A percentile compares a stretch with the other conserved stretches of the same genome.
Conservation (phyloP, 1,140 invertebrate genomes). For the Bombus difficillimus region DNA sequence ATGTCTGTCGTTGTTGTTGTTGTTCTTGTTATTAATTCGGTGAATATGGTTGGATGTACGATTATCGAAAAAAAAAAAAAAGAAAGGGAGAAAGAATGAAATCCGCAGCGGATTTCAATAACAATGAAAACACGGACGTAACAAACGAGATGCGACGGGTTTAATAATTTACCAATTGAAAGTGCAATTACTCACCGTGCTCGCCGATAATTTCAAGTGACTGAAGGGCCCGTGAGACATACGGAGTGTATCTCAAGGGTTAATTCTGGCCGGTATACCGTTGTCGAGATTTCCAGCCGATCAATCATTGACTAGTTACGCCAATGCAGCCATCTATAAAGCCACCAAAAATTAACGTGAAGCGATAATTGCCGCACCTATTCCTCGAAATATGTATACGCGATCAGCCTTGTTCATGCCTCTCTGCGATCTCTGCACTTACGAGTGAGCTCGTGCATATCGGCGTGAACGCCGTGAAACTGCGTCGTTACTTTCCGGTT, state of each 20-base stretch:
- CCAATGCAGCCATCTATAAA: conserved; percentile 39
- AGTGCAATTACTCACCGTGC: conserved; percentile 56
- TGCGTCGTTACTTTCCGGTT: not conserved
- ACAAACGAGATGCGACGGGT: conserved; percentile 34
- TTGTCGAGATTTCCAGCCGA: conserved; percentile 46
- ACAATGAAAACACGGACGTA: conserved; percentile 24
- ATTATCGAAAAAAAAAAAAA: not conserved
- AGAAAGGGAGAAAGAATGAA: not conserved
- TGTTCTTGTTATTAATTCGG: not conserved
- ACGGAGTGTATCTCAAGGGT: conserved; percentile 37
- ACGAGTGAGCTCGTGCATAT: not conserved
- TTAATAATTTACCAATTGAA: conserved; percentile 54
- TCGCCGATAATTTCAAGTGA: conserved; percentile 58
- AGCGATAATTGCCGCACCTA: conserved; percentile 43
- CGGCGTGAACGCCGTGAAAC: not conserved
- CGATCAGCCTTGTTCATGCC: conserved; percentile 34
- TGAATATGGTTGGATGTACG: not conserved
- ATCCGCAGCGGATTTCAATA: conserved; percentile 21
- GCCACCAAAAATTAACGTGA: conserved; percentile 41
- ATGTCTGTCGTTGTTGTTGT: not conserved
- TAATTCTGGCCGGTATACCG: conserved; percentile 36
- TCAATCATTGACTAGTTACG: conserved; percentile 44
- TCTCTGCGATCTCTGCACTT: not conserved
- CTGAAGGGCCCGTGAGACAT: conserved; percentile 44
- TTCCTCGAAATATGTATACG: conserved; percentile 31